Conservation (phyloP, 2,888 invertebrate species). For the Melanargia galathea region DNA sequence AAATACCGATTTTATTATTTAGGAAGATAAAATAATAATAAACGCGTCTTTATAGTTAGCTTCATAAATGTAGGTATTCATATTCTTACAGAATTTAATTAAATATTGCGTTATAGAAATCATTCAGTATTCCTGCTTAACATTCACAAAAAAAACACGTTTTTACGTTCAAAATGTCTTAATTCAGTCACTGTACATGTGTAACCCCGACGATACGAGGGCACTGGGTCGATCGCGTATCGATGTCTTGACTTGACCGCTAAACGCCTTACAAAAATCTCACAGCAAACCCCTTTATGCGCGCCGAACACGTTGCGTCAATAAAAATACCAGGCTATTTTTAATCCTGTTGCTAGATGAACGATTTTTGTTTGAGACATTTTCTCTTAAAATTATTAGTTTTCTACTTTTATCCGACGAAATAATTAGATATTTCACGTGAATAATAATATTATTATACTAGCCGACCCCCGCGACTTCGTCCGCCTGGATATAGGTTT, state of each 20-base stretch:
- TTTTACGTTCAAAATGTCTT: not conserved
- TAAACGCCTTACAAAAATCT: slow-evolving; percentile 46
- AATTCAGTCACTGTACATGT: slow-evolving; percentile 8
- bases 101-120: not conserved
- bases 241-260: slow-evolving; percentile 41
- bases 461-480: no score
- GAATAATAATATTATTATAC: not conserved
- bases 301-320: slow-evolving; percentile 42
- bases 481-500: no score
- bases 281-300: slow-evolving; percentile 44
- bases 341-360: not conserved
- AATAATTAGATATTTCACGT: not conserved
- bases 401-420: not conserved
- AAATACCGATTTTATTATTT: no score
- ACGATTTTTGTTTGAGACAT: not conserved
- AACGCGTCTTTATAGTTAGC: not conserved
- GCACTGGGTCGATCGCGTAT: slow-evolving; percentile 36
- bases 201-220: slow-evolving; percentile 30
- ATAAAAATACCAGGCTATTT: slow-evolving; percentile 42
- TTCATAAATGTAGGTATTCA: not conserved
- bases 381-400: not conserved
- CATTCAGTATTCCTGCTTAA: not conserved
- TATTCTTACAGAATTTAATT: not conserved
- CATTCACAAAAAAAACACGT: not conserved
- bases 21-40: no score